Base-by-base conservation (phyloP, 2,113 vertebrate species). In the Eira barbara region DNA sequence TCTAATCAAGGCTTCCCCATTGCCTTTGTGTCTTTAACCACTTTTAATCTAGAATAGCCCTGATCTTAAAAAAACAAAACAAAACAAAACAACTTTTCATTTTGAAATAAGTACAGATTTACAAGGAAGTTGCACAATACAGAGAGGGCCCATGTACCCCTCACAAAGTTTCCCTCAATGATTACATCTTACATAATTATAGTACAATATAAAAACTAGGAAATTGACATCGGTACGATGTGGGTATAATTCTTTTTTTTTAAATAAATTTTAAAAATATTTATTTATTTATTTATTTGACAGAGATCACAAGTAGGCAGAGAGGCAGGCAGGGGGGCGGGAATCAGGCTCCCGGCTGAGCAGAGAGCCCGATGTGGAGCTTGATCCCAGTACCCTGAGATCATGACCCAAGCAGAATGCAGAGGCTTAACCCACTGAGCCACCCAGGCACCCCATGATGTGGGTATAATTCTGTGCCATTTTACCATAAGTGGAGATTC, bases 61-160 rank as follows among this genome's bases (percentile, higher is more conserved):
- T 29, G 65, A 63, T 82, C 67, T 82, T 86, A 47, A 29, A 59
- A 45, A 61, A 2, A 63, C 59, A 61, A 61, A 61, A 61, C 10
- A n/a, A 36, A 2, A 63, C 59, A 61, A 61, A 61, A 61, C 10
- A n/a, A 36, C 34, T 69, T n/a, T 69, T 36, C 18, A 21, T 65
- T 95, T 89, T 85, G 42, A 89, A 89, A 89, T 85, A 94, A 76
- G 80, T 86, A 80, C 34, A 92, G 61, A 94, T 94, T 87, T 83
- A 79, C 25, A 95, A 94, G 49, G 61, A 92, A 82, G 34, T 65
- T 78, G 18, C 73, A 82, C 29, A 88, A 59, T 65, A 94, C 57
- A 93, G 47, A 93, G 47, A 84, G 12, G 36, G 31, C 36, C 23
- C 10, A 27, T 65, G 42, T 42, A 45, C 20, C 52, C 34, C 90